Conservation (phyloP, 2,797 vertebrate genomes). For the Dermochelys coriacea region DNA sequence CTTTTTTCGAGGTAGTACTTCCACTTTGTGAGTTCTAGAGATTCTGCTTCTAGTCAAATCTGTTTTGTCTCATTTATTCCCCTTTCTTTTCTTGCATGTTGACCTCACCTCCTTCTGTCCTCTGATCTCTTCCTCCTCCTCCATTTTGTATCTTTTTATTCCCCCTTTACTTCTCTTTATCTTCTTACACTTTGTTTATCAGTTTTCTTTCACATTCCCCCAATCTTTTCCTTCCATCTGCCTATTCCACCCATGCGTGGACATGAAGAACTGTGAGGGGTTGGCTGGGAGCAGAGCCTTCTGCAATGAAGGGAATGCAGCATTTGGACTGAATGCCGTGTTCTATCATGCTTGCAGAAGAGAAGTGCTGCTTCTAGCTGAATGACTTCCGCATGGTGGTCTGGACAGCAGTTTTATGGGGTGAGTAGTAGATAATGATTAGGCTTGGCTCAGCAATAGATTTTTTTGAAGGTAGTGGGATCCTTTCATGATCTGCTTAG, state of each 20-base stretch:
- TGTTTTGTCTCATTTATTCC: rapidly evolving
- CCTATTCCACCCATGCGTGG: background rate
- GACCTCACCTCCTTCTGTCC: background rate
- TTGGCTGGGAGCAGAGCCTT: background rate
- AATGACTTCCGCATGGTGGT: background rate
- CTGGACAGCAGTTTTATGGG: background rate
- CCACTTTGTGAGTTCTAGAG: background rate
- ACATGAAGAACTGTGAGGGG: background rate
- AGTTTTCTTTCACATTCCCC: background rate
- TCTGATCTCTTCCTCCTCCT: background rate
- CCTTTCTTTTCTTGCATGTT: background rate
- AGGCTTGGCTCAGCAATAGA: background rate
- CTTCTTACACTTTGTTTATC: background rate
- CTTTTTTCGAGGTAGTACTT: conserved; percentile 44
- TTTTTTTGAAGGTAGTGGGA: background rate
- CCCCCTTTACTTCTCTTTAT: background rate
- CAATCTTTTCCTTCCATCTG: background rate
- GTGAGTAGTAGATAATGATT: background rate
- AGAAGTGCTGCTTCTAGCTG: rapidly evolving
- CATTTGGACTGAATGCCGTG: rapidly evolving
- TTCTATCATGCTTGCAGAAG: rapidly evolving
- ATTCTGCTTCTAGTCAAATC: background rate
- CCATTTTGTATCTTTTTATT: background rate
- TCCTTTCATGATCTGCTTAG: background rate
- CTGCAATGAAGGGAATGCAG: background rate